Evolutionary conservation across 2,113 vertebrate genomes (phyloP).

Genomic region (Pyxicephalus adspersus): DNA sequence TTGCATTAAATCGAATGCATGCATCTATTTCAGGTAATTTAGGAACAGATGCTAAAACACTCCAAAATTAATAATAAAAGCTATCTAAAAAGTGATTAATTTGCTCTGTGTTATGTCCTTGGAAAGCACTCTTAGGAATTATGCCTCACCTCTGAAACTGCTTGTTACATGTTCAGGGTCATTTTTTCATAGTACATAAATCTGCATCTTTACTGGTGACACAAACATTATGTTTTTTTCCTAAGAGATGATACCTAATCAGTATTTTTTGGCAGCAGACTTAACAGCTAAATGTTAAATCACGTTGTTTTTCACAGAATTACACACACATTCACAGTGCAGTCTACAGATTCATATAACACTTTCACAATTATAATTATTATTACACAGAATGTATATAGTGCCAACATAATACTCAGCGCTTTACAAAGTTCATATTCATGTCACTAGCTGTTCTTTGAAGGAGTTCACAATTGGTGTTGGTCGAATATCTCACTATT

Average conservation of each 20-base stretch:
- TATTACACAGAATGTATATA: background rate
- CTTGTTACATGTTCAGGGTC: conserved; percentile 44
- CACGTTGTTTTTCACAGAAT: conserved; percentile 23
- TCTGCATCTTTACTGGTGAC: conserved; percentile 44
- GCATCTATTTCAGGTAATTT: conserved; percentile 52
- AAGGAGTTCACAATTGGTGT: no score
- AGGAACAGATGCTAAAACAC: conserved; percentile 48
- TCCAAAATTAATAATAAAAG: conserved; percentile 53
- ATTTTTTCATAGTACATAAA: conserved; percentile 55
- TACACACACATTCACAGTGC: background rate
- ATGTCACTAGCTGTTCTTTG: no score
- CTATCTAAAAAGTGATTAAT: conserved; percentile 55
- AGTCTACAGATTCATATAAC: background rate
- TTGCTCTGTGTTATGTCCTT: conserved; percentile 53
- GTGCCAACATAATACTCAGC: no score
- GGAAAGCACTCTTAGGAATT: conserved; percentile 37
- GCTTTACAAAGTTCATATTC: no score
- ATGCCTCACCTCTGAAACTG: conserved; percentile 29
- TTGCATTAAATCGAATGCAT: conserved; percentile 54
- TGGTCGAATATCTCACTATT: no score
- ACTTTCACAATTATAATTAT: background rate
- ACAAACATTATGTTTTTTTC: conserved; percentile 44
- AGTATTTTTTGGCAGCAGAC: conserved; percentile 29
- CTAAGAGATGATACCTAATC: conserved; percentile 47
- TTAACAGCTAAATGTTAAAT: conserved; percentile 24